Conservation (phyloP, 2,113 vertebrate species). For the Myrmecobius fasciatus region DNA sequence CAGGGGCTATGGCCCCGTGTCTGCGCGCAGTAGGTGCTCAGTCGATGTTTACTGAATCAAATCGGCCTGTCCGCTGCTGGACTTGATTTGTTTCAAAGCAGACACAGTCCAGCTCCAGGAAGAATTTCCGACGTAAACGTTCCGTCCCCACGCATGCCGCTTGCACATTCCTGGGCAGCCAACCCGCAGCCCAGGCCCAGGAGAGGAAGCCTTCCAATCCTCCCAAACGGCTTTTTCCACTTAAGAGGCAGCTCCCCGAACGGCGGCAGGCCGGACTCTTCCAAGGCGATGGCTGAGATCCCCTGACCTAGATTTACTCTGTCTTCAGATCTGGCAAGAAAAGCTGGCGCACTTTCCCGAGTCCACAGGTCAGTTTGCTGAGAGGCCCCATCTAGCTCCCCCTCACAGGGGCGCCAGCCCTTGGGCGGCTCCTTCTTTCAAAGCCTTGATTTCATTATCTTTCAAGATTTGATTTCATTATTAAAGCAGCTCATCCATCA, state of each 20-base stretch:
- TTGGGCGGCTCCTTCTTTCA: background rate
- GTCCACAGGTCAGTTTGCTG: background rate
- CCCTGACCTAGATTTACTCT: background rate
- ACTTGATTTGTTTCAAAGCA: background rate
- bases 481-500: background rate
- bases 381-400: background rate
- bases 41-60: background rate
- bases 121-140: too few species aligned
- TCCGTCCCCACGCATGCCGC: background rate
- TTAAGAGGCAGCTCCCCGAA: background rate
- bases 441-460: too few species aligned
- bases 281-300: background rate
- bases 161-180: background rate
- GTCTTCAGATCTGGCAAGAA: background rate
- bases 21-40: background rate
- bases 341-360: background rate
- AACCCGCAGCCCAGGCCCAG: background rate
- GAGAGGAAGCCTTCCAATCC: background rate
- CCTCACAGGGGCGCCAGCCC: background rate
- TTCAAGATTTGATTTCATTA: constrained; percentile 1
- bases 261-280: background rate
- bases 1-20: too few species aligned
- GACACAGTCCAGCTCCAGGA: background rate
- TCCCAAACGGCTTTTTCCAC: background rate
- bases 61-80: too few species aligned